Evolutionary conservation across 2,797 vertebrate species (phyloP).

Genomic region (Enteromius anoplus): DNA sequence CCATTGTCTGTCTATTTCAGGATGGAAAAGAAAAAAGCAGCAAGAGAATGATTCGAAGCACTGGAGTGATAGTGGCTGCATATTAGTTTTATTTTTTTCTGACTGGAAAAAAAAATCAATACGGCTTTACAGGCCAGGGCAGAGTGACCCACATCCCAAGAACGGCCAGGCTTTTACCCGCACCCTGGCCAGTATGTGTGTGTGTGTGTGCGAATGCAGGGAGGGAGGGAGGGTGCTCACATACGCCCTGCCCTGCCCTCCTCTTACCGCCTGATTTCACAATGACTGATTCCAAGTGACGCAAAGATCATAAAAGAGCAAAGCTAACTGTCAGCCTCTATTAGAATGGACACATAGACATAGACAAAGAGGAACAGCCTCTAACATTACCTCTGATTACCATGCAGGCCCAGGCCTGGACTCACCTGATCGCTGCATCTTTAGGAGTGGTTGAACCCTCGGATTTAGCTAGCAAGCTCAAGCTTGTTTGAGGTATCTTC

Average conservation of each 20-base stretch:
- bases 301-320: slow-evolving; percentile 94
- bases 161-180: slow-evolving; percentile 48
- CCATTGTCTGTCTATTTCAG: slow-evolving; percentile 74
- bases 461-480: slow-evolving; percentile 44
- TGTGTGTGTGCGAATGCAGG: slow-evolving; percentile 30
- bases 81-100: slow-evolving; percentile 67
- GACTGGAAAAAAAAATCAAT: slow-evolving; percentile 78
- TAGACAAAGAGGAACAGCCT: slow-evolving; percentile 87
- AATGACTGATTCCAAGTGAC: slow-evolving; percentile 90
- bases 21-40: slow-evolving; percentile 59
- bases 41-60: slow-evolving; percentile 5
- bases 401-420: slow-evolving; percentile 84
- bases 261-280: slow-evolving; percentile 91
- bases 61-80: slow-evolving; percentile 32
- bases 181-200: slow-evolving; percentile 34
- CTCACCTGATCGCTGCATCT: slow-evolving; percentile 73
- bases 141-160: slow-evolving; percentile 80
- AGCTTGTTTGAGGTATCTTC: slow-evolving; percentile 39
- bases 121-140: slow-evolving; percentile 73
- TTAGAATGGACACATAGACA: slow-evolving; percentile 87
- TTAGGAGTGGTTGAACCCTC: slow-evolving; percentile 35
- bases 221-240: slow-evolving; percentile 78
- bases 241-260: slow-evolving; percentile 78
- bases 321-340: slow-evolving; percentile 93
- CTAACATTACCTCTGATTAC: slow-evolving; percentile 88